Evolutionary conservation across 2,797 vertebrate species (phyloP), one percentile per base, ranked within the genome.

Genomic region (Astyanax mexicanus): DNA sequence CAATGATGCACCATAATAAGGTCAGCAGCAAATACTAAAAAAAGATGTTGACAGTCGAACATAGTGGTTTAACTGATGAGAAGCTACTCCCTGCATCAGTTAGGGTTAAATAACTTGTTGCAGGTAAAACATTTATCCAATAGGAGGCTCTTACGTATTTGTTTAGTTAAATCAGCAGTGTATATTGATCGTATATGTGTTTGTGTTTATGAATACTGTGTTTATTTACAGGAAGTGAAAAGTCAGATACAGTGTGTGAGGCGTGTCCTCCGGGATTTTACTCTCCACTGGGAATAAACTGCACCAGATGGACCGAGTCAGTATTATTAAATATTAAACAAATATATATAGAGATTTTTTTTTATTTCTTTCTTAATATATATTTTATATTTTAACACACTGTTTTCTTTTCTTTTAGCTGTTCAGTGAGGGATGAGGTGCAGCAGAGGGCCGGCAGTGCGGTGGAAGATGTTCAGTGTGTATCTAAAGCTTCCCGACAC

Each of bases 241-340:
- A 0, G 23, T 35, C n/a, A 12, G 84, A 91, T 49, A 81, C 81
- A 0, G 70, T 72, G 1, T 90, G 89, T 88, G 80, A 80, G 10
- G 11, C 10, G 3, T 90, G 89, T 61, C 21, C 21, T 6, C 0
- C 1, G 8, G 84, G 81, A 0, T 77, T 13, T 75, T 87, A 82
- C 77, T 89, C 86, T 27, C 40, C 9, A 23, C 3, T 69, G 5
- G 86, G 87, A 3, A 3, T 78, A 9, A 65, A 44, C 54, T 89
- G 88, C 71, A 69, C 1, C 0, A 61, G 58, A 5, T 86, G 83
- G 84, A 88, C 77, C 1, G 49, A n/a, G 88, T 88, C 86, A 42
- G 85, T 75, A n/a, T n/a, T n/a, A n/a, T n/a, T n/a, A n/a, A n/a
- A n/a, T n/a, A n/a, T n/a, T n/a, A n/a, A n/a, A n/a, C n/a, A n/a